Base-by-base conservation (phyloP, 2,888 invertebrate species). In the Drosophila greeni region DNA sequence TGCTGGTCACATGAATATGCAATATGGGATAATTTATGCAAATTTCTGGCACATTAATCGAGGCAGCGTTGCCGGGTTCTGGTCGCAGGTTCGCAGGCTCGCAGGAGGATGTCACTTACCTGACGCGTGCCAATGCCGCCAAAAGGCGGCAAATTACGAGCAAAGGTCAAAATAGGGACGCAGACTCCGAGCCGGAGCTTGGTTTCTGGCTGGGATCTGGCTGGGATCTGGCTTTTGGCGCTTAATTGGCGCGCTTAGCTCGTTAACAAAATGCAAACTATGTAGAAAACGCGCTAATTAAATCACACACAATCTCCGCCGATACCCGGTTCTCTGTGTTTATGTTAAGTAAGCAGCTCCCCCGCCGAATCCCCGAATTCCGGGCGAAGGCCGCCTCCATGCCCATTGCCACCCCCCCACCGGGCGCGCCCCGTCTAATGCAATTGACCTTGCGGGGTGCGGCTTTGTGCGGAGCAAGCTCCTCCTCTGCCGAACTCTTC, bases 11-110 rank as follows among this genome's bases (percentile, higher is more conserved):
- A 88, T 88, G 87, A 88, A 88, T 88, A 88, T 88, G 86, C 88
- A 87, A 87, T 86, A 78, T 82, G 87, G 88, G 87, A 88, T 88
- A 88, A 88, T 88, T 88, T 88, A 88, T 89, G 88, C 76, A 87
- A 88, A 88, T 88, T 86, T 81, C 71, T 58, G 82, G 70, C 80
- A 77, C 83, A 86, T 87, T 87, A 87, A 88, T 87, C 85, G 86
- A 84, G 87, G 80, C 77, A 71, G 76, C 71, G 33, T 42, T 31
- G 20, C 61, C 62, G 47, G 66, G 59, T 40, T 8, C 7, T 18
- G 45, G 43, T n/a, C 34, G 49, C 40, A 14, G 39, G 23, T 4
- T 23, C 33, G 39, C 18, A 52, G 57, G 42, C 5, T 23, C 26
- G 6, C 6, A 12, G 18, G 5, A 45, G 45, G 45, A 37, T 55